Percentiles rank a stretch among this genome's conserved stretches.
These are phyloP conservation scores for Thecophora atra DNA, from an alignment of 2,888 invertebrate species.

Conservation along the genomic window DNA sequence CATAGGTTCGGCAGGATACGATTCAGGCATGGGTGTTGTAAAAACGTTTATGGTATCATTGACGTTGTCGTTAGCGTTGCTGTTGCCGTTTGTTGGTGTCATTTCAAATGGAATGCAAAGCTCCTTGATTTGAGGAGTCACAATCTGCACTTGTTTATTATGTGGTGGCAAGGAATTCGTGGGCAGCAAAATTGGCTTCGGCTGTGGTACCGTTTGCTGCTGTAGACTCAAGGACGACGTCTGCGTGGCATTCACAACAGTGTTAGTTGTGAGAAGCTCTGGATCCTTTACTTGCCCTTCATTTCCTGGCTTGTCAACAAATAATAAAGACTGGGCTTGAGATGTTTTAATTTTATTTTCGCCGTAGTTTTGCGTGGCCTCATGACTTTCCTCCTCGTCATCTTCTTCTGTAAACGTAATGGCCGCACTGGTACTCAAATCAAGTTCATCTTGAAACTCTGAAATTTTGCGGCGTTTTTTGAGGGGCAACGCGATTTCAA, in stretches of 20 bases:
- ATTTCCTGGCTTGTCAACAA: not conserved
- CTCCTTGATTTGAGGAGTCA: constrained; percentile 36
- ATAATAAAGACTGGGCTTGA: not conserved
- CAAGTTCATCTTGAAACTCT: constrained; percentile 34
- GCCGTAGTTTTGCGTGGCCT: not conserved
- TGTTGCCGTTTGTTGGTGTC: not conserved
- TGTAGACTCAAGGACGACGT: not conserved
- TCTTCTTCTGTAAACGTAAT: constrained; percentile 19
- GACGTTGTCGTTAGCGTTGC: not conserved
- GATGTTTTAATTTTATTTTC: not conserved
- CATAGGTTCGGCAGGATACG: constrained; percentile 36
- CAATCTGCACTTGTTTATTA: constrained; percentile 37
- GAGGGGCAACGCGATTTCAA: constrained; percentile 23
- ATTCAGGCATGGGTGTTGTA: constrained; percentile 4
- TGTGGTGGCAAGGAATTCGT: constrained; percentile 22
- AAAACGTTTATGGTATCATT: not conserved
- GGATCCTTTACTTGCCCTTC: not conserved
- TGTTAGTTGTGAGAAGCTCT: not conserved
- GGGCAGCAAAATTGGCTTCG: constrained; percentile 26
- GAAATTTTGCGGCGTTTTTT: constrained; percentile 37
- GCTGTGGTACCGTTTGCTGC: not conserved
- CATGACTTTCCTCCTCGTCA: constrained; percentile 2
- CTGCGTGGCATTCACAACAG: not conserved
- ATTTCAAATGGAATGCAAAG: constrained; percentile 9
- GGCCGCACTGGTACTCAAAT: not conserved